Evolutionary conservation across 2,113 vertebrate species (phyloP), one percentile per base, ranked within the genome.

Genomic region (Pontoporia blainvillei): DNA sequence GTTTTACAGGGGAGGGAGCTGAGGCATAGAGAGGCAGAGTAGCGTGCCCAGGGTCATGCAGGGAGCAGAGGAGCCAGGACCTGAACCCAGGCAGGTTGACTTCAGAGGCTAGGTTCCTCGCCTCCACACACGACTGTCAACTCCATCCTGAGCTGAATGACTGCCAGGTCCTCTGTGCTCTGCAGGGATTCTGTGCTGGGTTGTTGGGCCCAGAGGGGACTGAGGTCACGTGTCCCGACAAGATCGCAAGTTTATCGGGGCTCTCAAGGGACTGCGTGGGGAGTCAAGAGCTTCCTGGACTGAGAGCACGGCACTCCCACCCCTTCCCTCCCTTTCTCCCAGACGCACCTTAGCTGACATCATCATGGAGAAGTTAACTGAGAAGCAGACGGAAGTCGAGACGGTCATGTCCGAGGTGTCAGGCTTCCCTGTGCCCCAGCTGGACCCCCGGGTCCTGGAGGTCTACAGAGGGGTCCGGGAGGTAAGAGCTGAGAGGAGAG

Each of bases 351-450:
- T 99, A 92, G 99, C 99, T 0, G 99, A 99, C 94, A 99, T 99
- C 92, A 99, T 99, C 97, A 99, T 99, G 99, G 99, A 99, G 98
- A 99, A 99, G 98, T 98, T 99, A 92, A 99, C 99, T 0, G 99
- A 99, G 98, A 99, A 99, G 98, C 99, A 99, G 98, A 99, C 99
- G 0, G 99, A 99, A 97, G 99, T 99, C 8, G 99, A 99, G 46
- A 99, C 99, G 0, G 99, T 98, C 52, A 99, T 99, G 99, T 99
- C 99, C 0, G 99, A 99, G 97, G 69, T 98, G 18, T 99, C 99
- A 0, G 99, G 99, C 44, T 97, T 96, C 57, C 99, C 99, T 12
- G 96, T 99, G 99, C 98, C 99, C 4, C 99, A 99, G 96, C 98
- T 99, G 5, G 99, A 99, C 73, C 99, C 99, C 6, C 99, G 99